phyloP scores from a whole-genome alignment of 2,797 vertebrate species.

The Acrocephalus scirpaceus region DNA sequence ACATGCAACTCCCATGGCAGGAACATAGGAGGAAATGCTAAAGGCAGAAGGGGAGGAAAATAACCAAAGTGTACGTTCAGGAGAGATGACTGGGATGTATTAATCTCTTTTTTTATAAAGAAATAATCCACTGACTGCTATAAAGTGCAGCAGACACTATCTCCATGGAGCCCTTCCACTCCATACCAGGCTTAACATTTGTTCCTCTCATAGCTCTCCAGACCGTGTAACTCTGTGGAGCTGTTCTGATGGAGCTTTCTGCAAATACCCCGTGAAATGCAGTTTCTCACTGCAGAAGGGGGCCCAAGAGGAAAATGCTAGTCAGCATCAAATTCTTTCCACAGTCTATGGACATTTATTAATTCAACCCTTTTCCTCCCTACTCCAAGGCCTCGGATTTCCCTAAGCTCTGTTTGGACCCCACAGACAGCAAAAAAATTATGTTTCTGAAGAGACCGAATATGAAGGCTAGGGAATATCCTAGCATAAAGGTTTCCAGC shows the following conservation, averaged over 20 bases:
- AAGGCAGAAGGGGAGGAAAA: background rate
- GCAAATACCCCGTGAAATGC: slow-evolving; percentile 41
- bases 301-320: slow-evolving; percentile 16
- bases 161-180: background rate
- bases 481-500: background rate
- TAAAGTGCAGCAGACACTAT: background rate
- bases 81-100: background rate
- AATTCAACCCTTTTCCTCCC: slow-evolving; percentile 11
- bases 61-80: background rate
- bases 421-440: slow-evolving; percentile 1
- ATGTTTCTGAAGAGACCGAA: background rate
- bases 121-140: background rate
- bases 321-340: slow-evolving; percentile 55
- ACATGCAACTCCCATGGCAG: background rate
- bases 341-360: slow-evolving; percentile 9
- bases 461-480: background rate
- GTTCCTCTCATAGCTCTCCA: background rate
- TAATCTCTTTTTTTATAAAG: background rate
- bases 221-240: background rate
- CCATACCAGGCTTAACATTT: background rate
- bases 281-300: slow-evolving; percentile 13
- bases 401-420: background rate
- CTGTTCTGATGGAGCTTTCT: slow-evolving; percentile 19
- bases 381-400: background rate
- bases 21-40: background rate